Evolutionary conservation across 1,140 invertebrate genomes (phyloP), one percentile per base, ranked within the genome.

Genomic region (Pomacea maculata): DNA sequence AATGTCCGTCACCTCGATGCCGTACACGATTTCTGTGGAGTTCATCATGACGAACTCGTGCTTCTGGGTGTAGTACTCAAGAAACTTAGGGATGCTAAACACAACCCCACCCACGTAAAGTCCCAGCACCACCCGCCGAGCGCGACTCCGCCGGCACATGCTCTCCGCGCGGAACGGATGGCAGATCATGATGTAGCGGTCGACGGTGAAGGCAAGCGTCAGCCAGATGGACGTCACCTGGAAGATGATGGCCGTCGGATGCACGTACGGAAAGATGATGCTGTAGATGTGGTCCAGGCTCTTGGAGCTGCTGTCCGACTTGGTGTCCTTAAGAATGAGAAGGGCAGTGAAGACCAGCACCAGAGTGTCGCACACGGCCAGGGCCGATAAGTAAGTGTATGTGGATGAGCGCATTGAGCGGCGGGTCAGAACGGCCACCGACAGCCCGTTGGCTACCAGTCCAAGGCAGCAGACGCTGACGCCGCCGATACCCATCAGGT

Each of bases 121-220:
- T 11, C 79, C 82, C 7, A 88, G 19, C 15, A 91, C 87, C 11
- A 90, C 88, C 77, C 87, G 87, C 17, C 88, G 67, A 0, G 91
- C 90, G 17, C 86, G 70, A 4, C 83, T 84, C 6, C 87, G 76
- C 52, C 86, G 88, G 78, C 91, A 92, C 87, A 88, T 87, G 15
- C 81, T 75, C 74, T 90, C 87, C 5, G 90, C 90, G 70, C 86
- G 85, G 81, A 91, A 92, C 8, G 91, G 91, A 76, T 91, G 90
- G 79, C 91, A 91, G 52, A 92, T 92, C 90, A 92, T 92, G 74
- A 92, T 90, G 79, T 91, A 92, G 8, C 91, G 83, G 83, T 92
- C 91, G 15, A 91, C 87, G 0, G 90, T 91, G 82, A 92, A 92
- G 9, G 89, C 91, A 21, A 92, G 71, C 12, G 91, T 92, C 70